Evolutionary conservation across 64 coral and sea anemone genomes (phyloP).

Genomic region (Platygyra sinensis): DNA sequence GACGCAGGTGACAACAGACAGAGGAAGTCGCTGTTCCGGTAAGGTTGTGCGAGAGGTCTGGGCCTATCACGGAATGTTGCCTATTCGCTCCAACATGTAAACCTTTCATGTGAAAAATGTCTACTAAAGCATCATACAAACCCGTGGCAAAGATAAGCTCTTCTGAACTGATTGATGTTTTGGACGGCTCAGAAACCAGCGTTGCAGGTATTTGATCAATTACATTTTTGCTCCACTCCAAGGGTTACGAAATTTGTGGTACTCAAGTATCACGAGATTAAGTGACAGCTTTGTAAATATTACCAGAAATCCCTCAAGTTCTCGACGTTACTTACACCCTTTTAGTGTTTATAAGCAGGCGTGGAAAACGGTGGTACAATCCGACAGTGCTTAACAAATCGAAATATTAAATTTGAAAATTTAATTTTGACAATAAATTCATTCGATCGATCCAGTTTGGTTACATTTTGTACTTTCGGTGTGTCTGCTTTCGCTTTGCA

Average conservation of each 20-base stretch:
- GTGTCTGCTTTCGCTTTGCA: background rate
- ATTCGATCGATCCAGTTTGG: background rate
- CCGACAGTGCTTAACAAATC: background rate
- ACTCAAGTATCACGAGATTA: too few species aligned
- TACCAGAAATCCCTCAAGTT: background rate
- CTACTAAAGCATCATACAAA: background rate
- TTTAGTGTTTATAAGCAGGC: background rate
- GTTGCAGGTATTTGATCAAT: background rate
- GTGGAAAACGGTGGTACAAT: background rate
- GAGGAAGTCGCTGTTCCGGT: background rate
- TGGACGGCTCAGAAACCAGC: constrained; percentile 9
- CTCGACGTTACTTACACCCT: background rate
- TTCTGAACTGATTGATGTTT: constrained; percentile 22
- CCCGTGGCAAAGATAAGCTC: background rate
- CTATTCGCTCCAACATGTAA: background rate
- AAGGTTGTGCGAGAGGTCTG: background rate
- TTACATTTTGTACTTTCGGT: background rate
- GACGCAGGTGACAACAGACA: background rate
- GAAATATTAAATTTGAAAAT: background rate
- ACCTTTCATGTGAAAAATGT: background rate
- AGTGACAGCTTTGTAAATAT: background rate
- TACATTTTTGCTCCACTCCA: background rate
- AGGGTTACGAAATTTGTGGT: background rate
- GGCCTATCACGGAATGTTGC: background rate
- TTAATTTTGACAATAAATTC: too few species aligned